phyloP scores from a whole-genome alignment of 2,888 invertebrate species.

The Eupithecia centaureata region DNA sequence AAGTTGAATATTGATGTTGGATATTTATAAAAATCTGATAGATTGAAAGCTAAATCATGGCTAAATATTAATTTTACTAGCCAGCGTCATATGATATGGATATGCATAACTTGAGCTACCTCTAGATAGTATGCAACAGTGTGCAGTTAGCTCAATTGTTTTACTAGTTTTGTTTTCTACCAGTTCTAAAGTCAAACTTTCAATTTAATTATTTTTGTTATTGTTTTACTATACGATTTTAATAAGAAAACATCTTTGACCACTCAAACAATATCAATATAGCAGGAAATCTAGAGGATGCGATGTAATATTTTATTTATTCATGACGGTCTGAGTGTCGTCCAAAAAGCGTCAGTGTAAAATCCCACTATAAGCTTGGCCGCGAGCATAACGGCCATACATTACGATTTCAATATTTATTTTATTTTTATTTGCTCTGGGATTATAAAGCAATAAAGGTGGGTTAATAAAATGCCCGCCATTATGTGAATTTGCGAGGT shows the following conservation, averaged over 20 bases:
- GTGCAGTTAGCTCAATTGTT: too few species aligned
- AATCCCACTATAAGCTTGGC: conserved; percentile 40
- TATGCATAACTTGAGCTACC: too few species aligned
- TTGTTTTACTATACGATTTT: not conserved
- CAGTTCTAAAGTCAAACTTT: too few species aligned
- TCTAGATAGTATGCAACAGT: too few species aligned
- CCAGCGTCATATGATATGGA: too few species aligned
- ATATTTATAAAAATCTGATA: too few species aligned
- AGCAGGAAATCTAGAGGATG: not conserved
- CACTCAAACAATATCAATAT: not conserved
- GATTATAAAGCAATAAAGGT: conserved; percentile 68
- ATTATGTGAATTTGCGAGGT: conserved; percentile 54
- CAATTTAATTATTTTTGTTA: too few species aligned
- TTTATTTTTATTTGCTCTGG: conserved; percentile 63
- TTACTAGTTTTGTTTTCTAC: too few species aligned
- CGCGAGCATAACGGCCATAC: conserved; percentile 60
- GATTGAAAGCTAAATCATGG: too few species aligned
- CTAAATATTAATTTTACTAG: too few species aligned
- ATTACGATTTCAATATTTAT: conserved; percentile 60
- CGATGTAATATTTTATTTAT: not conserved
- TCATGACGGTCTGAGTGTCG: not conserved
- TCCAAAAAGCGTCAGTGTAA: conserved; percentile 19
- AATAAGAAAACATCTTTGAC: not conserved
- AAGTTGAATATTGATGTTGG: too few species aligned
- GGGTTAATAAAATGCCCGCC: conserved; percentile 55